Evolutionary conservation across 2,113 vertebrate species (phyloP), one percentile per base, ranked within the genome.

Genomic region (Rynchops niger): DNA sequence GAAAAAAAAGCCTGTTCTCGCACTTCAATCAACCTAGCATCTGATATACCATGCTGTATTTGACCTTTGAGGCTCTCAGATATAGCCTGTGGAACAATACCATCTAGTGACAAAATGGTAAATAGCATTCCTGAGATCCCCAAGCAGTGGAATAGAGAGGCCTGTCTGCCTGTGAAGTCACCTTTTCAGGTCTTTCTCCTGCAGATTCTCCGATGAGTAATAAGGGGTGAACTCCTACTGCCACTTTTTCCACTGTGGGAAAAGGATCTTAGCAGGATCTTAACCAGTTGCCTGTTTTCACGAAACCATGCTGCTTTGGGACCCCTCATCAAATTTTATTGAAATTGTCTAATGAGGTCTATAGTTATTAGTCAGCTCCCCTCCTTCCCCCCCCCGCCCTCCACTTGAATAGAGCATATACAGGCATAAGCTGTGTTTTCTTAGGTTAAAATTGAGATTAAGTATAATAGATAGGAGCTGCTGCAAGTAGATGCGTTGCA

Each of bases 21-120:
- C 66, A 16, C 42, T 93, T 32, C 45, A n/a, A 2, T 26, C 81
- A 52, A 6, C 36, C 17, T 25, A 56, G 30, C 43, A 79, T 55
- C 47, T 76, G 56, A 20, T 66, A 74, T 32, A 62, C 65, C 63
- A 17, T 49, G 71, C 76, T 53, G 38, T 17, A 23, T 42, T 52
- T 96, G 89, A 94, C 94, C 91, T 86, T 70, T 43, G 78, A 89
- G 78, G 66, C 81, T 92, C 66, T 93, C 61, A 14, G 82, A 76
- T 89, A 94, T 95, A 97, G 93, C 84, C 85, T 93, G 93, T 96
- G 96, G 94, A 97, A 95, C 96, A 93, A 90, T 96, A 96, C 96
- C 97, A 97, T 90, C 93, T 96, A 97, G 90, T 97, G 96, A 95
- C 96, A 86, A 86, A 92, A 90, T 58, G 86, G 90, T 96, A 97